A percentile compares a stretch with the other conserved stretches of the same genome.
Evolutionary conservation across 2,113 vertebrate species (phyloP).

Genomic region (Pogona vitticeps): DNA sequence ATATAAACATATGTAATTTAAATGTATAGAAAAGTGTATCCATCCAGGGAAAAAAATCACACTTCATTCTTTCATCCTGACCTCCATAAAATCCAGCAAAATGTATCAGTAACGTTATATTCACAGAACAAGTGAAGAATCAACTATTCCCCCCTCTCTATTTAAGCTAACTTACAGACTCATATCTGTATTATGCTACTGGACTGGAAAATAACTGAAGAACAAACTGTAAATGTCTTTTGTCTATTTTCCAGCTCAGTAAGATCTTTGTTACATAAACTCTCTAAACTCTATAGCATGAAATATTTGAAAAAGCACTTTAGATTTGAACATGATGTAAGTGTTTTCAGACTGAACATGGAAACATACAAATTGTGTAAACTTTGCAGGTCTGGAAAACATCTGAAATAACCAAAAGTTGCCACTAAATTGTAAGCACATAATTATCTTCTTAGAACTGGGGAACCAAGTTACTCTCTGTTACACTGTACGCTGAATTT

Average conservation of each 20-base stretch:
- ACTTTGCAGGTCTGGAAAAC: conserved; percentile 53
- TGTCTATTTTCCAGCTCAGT: conserved; percentile 75
- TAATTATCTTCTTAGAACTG: conserved; percentile 64
- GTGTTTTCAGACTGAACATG: conserved; percentile 51
- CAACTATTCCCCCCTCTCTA: conserved; percentile 28
- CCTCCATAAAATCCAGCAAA: conserved; percentile 37
- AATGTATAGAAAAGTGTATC: not conserved
- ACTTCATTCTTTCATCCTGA: conserved; percentile 15
- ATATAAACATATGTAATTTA: not conserved
- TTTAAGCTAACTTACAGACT: conserved; percentile 41
- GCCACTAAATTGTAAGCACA: conserved; percentile 58
- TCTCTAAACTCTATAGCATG: conserved; percentile 59
- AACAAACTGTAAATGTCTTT: conserved; percentile 63
- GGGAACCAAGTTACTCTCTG: conserved; percentile 65
- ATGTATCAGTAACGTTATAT: conserved; percentile 37
- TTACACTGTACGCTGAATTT: conserved; percentile 46
- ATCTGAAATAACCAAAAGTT: conserved; percentile 66
- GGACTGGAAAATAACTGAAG: conserved; percentile 68
- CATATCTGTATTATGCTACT: conserved; percentile 55
- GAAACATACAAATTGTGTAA: conserved; percentile 30
- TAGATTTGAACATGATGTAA: conserved; percentile 56
- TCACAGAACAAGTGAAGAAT: conserved; percentile 38
- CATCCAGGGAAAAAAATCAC: not conserved
- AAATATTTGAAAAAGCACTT: conserved; percentile 66
- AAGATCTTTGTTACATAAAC: conserved; percentile 71